Conservation (phyloP, 1,140 invertebrate species). For the Magallana angulata region DNA sequence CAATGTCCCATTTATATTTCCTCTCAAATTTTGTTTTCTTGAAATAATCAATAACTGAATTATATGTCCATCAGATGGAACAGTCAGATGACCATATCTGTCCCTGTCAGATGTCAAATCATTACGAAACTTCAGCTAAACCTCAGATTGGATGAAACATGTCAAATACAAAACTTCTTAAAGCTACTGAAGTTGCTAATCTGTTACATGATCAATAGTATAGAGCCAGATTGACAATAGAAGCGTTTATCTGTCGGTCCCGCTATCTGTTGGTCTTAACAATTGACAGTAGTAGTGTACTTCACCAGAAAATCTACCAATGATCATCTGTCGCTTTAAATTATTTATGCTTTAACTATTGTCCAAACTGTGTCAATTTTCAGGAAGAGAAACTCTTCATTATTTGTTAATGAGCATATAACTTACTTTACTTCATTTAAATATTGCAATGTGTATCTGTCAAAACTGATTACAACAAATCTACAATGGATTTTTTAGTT, state of each 20-base stretch:
- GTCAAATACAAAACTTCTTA: slow-evolving; percentile 32
- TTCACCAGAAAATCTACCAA: slow-evolving; percentile 5
- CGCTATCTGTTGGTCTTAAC: not conserved
- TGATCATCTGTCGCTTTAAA: slow-evolving; percentile 3
- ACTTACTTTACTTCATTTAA: too few relatives aligned
- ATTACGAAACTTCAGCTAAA: not conserved
- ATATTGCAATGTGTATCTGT: too few relatives aligned
- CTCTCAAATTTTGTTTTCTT: not conserved
- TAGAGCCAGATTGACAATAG: not conserved
- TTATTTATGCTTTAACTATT: not conserved
- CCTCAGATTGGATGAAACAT: not conserved
- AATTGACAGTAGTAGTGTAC: not conserved
- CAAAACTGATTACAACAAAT: too few relatives aligned
- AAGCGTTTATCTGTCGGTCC: not conserved
- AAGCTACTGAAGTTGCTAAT: slow-evolving; percentile 17
- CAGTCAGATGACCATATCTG: not conserved
- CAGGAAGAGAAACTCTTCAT: not conserved
- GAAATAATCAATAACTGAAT: not conserved
- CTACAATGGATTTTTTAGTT: too few relatives aligned
- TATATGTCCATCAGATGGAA: not conserved
- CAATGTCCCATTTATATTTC: not conserved
- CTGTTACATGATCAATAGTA: slow-evolving; percentile 22
- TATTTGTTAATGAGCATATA: too few relatives aligned
- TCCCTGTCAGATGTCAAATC: slow-evolving; percentile 12
- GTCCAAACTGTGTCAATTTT: not conserved